phyloP scores from a whole-genome alignment of 1,140 invertebrate species.

The Drosophila kepulauana region DNA sequence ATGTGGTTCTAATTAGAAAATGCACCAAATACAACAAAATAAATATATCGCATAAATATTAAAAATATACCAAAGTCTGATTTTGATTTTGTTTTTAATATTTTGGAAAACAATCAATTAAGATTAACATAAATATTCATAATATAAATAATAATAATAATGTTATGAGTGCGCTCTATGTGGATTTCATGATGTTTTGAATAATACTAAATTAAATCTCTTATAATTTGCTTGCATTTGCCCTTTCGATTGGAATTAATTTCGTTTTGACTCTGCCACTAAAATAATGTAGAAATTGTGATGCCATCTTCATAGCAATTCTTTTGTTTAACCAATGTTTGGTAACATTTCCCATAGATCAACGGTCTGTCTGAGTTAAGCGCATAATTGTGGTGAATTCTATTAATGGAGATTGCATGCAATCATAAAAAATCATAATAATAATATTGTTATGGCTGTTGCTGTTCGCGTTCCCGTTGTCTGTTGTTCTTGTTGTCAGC shows the following conservation, averaged over 20 bases:
- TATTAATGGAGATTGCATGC: slow-evolving; percentile 54
- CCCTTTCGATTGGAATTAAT: not conserved
- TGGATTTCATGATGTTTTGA: too few species aligned
- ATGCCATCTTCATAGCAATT: not conserved
- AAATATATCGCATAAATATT: too few species aligned
- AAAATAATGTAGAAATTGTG: slow-evolving; percentile 9
- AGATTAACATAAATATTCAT: too few species aligned
- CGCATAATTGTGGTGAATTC: slow-evolving; percentile 54
- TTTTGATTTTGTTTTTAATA: too few species aligned
- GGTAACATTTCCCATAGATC: slow-evolving; percentile 21
- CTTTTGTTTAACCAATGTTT: slow-evolving; percentile 23
- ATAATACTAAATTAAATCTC: too few species aligned
- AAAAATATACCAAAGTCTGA: too few species aligned
- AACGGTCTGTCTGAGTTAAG: not conserved
- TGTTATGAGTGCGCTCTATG: too few species aligned
- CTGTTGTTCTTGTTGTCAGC: not conserved
- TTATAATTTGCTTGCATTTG: too few species aligned
- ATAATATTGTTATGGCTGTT: slow-evolving; percentile 34
- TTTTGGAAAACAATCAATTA: too few species aligned
- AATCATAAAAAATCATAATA: slow-evolving; percentile 49
- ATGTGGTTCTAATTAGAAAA: too few species aligned
- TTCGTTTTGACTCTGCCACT: not conserved
- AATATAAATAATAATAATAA: too few species aligned
- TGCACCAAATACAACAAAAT: too few species aligned
- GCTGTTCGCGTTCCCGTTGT: not conserved